phyloP scores from a whole-genome alignment of 1,140 invertebrate species.

The Sesamia nonagrioides region DNA sequence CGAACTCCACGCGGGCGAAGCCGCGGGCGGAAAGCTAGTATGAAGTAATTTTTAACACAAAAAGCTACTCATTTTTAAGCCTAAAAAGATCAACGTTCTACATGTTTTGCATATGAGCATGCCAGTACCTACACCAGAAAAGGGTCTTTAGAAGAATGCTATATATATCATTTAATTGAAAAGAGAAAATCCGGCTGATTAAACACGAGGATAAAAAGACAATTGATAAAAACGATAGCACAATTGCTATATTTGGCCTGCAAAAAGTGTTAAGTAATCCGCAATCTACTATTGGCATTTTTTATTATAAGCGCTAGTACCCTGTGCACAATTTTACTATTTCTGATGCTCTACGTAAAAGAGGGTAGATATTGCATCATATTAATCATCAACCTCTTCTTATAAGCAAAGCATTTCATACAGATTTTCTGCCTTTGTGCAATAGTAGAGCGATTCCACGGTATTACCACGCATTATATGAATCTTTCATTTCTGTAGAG shows the following conservation, averaged over 20 bases:
- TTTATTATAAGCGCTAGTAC: slow-evolving; percentile 62
- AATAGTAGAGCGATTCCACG: slow-evolving; percentile 9
- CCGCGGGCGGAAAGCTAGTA: too few species aligned
- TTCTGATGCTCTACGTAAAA: slow-evolving; percentile 44
- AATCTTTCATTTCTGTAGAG: neutral
- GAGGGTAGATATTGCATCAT: slow-evolving; percentile 41
- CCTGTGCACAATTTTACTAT: slow-evolving; percentile 60
- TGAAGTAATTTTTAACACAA: slow-evolving; percentile 52
- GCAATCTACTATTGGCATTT: slow-evolving; percentile 54
- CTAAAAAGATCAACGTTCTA: slow-evolving; percentile 52
- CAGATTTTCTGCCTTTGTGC: slow-evolving; percentile 42
- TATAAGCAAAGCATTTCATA: slow-evolving; percentile 45
- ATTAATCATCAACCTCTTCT: slow-evolving; percentile 44
- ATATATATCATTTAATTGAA: slow-evolving; percentile 44
- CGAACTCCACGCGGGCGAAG: too few species aligned
- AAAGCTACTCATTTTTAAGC: slow-evolving; percentile 51
- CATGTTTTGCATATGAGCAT: slow-evolving; percentile 44
- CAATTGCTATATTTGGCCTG: slow-evolving; percentile 52
- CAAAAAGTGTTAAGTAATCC: slow-evolving; percentile 53
- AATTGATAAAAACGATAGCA: slow-evolving; percentile 25
- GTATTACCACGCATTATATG: slow-evolving; percentile 8
- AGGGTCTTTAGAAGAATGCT: slow-evolving; percentile 46
- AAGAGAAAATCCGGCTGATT: slow-evolving; percentile 49
- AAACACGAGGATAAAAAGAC: slow-evolving; percentile 52
- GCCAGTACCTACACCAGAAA: slow-evolving; percentile 37